phyloP scores from a whole-genome alignment of 2,797 vertebrate genomes.

The Acanthurus leucopareius region DNA sequence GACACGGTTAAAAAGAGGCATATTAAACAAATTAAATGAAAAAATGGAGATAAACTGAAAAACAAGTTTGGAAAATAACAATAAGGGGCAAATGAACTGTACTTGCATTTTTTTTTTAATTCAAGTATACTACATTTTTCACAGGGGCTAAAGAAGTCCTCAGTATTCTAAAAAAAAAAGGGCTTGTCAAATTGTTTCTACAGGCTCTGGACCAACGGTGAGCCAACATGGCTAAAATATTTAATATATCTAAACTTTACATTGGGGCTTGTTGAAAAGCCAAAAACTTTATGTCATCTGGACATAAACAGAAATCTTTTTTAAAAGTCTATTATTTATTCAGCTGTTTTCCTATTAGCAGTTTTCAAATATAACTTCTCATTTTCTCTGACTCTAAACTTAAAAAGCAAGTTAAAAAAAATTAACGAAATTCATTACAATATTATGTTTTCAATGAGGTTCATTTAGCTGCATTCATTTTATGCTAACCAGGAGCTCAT shows the following conservation, averaged over 20 bases:
- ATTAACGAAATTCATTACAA: background rate
- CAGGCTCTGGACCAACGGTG: too few species aligned
- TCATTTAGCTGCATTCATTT: constrained; percentile 44
- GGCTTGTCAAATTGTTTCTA: background rate
- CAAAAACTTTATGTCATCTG: background rate
- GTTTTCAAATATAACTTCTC: background rate
- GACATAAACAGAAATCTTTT: background rate
- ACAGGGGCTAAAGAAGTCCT: too few species aligned
- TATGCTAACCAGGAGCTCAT: constrained; percentile 34
- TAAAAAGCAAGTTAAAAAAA: background rate
- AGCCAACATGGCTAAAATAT: background rate
- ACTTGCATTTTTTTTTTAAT: too few species aligned
- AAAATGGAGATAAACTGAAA: too few species aligned
- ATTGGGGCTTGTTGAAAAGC: too few species aligned
- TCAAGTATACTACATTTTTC: too few species aligned
- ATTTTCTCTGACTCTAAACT: background rate
- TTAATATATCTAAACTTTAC: background rate
- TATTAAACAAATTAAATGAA: background rate
- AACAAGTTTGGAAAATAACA: too few species aligned
- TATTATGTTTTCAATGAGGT: constrained; percentile 10
- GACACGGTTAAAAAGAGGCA: background rate
- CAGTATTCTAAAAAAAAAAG: too few species aligned
- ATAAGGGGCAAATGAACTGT: too few species aligned
- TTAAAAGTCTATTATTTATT: background rate
- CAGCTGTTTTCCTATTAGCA: background rate